These are phyloP conservation scores for Onychomys torridus DNA, from an alignment of 2,797 vertebrate genomes.

Conservation along the genomic window DNA sequence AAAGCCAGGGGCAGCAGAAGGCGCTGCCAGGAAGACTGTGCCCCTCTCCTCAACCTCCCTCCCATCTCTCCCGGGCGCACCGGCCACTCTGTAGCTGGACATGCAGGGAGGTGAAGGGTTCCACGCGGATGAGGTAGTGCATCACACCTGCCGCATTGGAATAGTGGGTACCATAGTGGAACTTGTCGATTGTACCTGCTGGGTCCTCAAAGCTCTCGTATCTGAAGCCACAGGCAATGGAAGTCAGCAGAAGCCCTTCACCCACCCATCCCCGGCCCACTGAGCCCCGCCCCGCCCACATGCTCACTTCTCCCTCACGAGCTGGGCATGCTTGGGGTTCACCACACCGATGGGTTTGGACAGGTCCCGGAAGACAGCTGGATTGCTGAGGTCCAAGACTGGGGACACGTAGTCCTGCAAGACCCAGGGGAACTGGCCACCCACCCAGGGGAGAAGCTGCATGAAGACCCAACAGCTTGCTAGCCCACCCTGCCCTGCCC, in stretches of 20 bases:
- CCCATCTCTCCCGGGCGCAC: slow-evolving; percentile 81
- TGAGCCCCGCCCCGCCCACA: background rate
- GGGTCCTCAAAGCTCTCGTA: slow-evolving; percentile 99
- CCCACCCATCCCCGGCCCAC: background rate
- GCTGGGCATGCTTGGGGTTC: slow-evolving; percentile 95
- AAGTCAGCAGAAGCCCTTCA: background rate
- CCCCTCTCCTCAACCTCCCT: background rate
- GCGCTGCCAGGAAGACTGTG: background rate
- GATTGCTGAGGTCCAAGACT: slow-evolving; percentile 93
- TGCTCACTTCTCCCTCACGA: slow-evolving; percentile 96
- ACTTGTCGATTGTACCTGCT: slow-evolving; percentile 96
- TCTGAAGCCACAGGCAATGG: slow-evolving; percentile 81
- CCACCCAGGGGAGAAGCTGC: slow-evolving; percentile 48
- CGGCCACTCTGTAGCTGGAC: slow-evolving; percentile 98
- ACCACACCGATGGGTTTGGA: slow-evolving; percentile 98
- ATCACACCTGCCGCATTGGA: slow-evolving; percentile 99
- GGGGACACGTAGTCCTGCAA: slow-evolving; percentile 95
- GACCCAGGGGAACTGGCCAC: slow-evolving; percentile 96
- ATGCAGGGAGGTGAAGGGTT: slow-evolving; percentile 97
- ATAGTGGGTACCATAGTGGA: slow-evolving; percentile 99
- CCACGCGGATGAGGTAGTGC: slow-evolving; percentile 99
- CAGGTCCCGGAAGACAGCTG: slow-evolving; percentile 94
- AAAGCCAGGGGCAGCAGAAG: background rate
- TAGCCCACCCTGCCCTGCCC: background rate
- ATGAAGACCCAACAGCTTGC: background rate